Conservation (phyloP, 2,113 vertebrate species). For the Melanocharis versteri region DNA sequence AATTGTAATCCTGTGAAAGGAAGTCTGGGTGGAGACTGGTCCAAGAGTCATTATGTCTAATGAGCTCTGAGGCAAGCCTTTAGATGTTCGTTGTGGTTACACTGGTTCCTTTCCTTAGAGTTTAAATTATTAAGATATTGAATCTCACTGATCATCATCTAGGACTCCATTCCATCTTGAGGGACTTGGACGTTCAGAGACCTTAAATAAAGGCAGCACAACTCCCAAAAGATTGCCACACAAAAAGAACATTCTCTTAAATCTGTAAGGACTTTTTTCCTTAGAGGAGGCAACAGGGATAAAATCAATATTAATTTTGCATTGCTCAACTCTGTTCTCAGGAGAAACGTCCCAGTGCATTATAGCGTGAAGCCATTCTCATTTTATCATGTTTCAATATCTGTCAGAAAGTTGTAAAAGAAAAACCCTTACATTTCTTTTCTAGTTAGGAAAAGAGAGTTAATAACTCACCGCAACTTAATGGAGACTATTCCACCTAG, state of each 20-base stretch:
- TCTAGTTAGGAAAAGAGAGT: background rate
- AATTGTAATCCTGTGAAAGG: background rate
- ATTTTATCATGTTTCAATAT: constrained; percentile 32
- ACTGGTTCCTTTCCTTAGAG: background rate
- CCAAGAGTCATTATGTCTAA: background rate
- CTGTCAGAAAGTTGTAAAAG: background rate
- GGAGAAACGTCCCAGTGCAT: background rate
- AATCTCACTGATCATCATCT: background rate
- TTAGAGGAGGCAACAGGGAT: background rate
- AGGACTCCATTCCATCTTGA: background rate
- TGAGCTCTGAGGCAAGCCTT: background rate
- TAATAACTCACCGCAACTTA: background rate
- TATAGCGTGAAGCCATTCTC: background rate
- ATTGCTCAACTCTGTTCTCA: background rate
- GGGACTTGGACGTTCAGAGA: background rate
- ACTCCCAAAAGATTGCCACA: background rate
- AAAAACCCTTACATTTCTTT: background rate
- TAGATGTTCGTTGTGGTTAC: background rate
- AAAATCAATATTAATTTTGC: constrained; percentile 25
- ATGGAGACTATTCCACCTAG: background rate
- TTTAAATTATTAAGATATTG: background rate
- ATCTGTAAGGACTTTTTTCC: background rate
- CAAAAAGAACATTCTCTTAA: background rate
- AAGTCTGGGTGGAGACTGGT: background rate
- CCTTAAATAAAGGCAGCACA: background rate